Evolutionary conservation across 92 coral and sea anemone species (phyloP).

Genomic region (Heliopora coerulea): DNA sequence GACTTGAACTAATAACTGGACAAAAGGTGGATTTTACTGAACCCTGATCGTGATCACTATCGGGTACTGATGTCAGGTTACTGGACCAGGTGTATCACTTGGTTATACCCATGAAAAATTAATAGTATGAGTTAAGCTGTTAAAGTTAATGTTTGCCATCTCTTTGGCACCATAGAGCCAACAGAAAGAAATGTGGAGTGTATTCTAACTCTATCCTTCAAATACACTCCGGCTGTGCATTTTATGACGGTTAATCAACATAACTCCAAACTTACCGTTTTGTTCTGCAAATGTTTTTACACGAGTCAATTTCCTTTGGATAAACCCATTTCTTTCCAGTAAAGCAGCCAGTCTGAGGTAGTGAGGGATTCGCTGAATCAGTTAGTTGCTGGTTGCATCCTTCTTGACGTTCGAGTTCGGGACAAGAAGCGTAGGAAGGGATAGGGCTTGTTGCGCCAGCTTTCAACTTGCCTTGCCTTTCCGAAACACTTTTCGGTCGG

Average conservation of each 20-base stretch:
- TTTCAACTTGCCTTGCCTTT: neutral
- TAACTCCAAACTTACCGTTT: conserved; percentile 19
- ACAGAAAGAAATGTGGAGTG: no score
- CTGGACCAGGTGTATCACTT: no score
- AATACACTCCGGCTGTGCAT: neutral
- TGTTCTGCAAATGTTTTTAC: neutral
- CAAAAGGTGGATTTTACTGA: no score
- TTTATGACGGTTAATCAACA: neutral
- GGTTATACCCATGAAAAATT: no score
- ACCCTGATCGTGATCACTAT: no score
- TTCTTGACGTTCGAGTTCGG: neutral
- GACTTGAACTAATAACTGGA: no score
- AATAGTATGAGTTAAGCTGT: no score
- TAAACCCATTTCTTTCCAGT: conserved; percentile 40
- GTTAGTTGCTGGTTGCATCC: neutral
- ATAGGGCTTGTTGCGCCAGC: neutral
- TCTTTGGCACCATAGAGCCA: no score
- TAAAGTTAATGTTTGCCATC: no score
- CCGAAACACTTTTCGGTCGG: neutral
- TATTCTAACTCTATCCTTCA: no score
- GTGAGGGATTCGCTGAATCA: conserved; percentile 4
- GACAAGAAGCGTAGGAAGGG: neutral
- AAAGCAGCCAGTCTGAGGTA: conserved; percentile 32
- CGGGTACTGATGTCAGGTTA: no score
- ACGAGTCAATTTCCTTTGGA: conserved; percentile 9